Conservation (phyloP, 1,140 invertebrate genomes). For the Trypoxylus dichotomus region DNA sequence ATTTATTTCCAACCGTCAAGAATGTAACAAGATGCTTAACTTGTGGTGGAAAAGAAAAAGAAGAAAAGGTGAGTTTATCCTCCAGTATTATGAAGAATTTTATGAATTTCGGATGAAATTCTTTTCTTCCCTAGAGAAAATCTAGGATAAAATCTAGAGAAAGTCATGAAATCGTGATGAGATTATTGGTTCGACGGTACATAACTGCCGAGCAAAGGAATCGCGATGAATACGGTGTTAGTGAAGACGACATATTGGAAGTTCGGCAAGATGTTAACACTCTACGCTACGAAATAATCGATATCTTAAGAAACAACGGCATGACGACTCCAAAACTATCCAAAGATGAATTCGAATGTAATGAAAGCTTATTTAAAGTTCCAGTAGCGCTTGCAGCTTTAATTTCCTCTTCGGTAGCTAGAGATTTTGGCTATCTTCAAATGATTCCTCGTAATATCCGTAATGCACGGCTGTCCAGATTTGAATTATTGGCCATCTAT, state of each 20-base stretch:
- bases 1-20: constrained; percentile 68
- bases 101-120: neutral
- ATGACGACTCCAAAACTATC: constrained; percentile 76
- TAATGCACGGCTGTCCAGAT: too few relatives aligned
- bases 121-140: neutral
- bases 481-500: too few relatives aligned
- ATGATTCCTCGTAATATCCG: too few relatives aligned
- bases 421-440: too few relatives aligned
- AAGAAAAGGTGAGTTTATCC: neutral
- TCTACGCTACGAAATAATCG: constrained; percentile 82
- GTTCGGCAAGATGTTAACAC: constrained; percentile 92
- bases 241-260: constrained; percentile 95
- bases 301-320: constrained; percentile 81
- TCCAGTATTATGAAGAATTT: neutral
- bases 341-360: constrained; percentile 63
- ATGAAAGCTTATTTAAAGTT: constrained; percentile 29
- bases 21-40: neutral
- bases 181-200: constrained; percentile 76
- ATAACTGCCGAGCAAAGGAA: constrained; percentile 82
- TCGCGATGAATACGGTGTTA: constrained; percentile 82
- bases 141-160: constrained; percentile 68
- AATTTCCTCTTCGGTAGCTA: too few relatives aligned
- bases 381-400: neutral
- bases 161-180: constrained; percentile 76
- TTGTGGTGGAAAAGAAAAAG: neutral